Percentiles rank a stretch among this genome's conserved stretches.
Conservation (phyloP, 2,888 invertebrate genomes). For the Drosophila demipolita region DNA sequence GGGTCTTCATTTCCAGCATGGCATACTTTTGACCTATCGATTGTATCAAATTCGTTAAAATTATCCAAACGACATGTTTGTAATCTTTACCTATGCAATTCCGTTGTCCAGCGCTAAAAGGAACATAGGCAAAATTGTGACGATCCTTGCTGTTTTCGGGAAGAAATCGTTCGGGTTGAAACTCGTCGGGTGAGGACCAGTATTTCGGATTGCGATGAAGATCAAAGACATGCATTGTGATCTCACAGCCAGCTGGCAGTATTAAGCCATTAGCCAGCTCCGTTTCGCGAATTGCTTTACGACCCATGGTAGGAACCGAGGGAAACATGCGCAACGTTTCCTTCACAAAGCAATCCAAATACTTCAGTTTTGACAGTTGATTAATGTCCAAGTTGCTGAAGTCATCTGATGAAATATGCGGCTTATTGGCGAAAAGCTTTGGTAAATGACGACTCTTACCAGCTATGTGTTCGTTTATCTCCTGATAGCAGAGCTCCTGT, state of each 20-base stretch:
- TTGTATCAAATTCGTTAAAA: not conserved
- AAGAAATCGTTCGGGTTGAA: constrained; percentile 78
- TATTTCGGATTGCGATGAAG: constrained; percentile 75
- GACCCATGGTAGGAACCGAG: constrained; percentile 87
- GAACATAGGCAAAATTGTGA: constrained; percentile 80
- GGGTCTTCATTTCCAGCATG: constrained; percentile 75
- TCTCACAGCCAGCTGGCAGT: constrained; percentile 71
- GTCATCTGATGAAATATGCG: constrained; percentile 46
- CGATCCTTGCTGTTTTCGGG: constrained; percentile 85
- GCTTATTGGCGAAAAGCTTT: not conserved
- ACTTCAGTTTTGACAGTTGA: constrained; percentile 53
- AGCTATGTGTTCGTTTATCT: constrained; percentile 67
- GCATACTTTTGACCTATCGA: constrained; percentile 76
- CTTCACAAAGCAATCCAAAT: constrained; percentile 69
- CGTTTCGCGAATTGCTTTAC: constrained; percentile 85
- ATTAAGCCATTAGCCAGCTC: constrained; percentile 68
- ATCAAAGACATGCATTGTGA: constrained; percentile 71
- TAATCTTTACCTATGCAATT: constrained; percentile 80
- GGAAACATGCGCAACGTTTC: constrained; percentile 86
- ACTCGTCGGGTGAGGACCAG: constrained; percentile 75
- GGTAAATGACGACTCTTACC: constrained; percentile 42
- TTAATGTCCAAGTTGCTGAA: constrained; percentile 55
- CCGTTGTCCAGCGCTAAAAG: constrained; percentile 83
- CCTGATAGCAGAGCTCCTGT: constrained; percentile 74
- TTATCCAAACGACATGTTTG: not conserved